Evolutionary conservation across 2,888 invertebrate genomes (phyloP), one percentile per base, ranked within the genome.

Genomic region (Papilio demoleus): DNA sequence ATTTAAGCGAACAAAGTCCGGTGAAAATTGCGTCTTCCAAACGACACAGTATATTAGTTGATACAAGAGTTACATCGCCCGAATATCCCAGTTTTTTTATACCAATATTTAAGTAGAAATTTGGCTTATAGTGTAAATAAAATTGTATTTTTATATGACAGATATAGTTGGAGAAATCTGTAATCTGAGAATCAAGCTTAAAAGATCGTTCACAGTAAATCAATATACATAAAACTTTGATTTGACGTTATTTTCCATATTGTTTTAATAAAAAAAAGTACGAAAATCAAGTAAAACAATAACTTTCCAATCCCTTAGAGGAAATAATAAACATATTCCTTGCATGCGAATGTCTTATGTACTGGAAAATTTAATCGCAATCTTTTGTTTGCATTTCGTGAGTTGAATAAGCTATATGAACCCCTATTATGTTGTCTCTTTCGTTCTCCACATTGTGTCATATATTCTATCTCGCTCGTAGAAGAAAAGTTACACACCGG

Each of bases 291-390:
- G n/a, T n/a, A n/a, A 1, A 53, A 53, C 12, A 8, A 8, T 31
- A 17, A 14, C 24, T 5, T 1, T 27, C 9, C 9, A 53, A 53
- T n/a, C 27, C 14, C 50, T 53, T 60, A 2, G 9, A 40, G n/a
- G 9, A 24, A 59, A 61, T 62, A 42, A 67, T 63, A 68, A 68
- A 63, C 24, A 63, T 45, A 68, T 68, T 81, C 79, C 78, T 80
- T 82, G 82, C 82, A 79, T 82, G 82, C 79, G 80, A 77, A 78
- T 84, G 82, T 83, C 84, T 87, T 87, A 88, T 87, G 88, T 88
- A 87, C 87, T 86, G 88, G 87, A 87, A 88, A 88, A 88, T 88
- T 88, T 87, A 88, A 88, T 88, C 88, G 88, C 77, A 80, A 83
- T 83, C 84, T 86, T 53, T 83, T 86, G 87, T 88, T 84, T 85